These are phyloP conservation scores for Prionailurus bengalensis DNA, from an alignment of 2,113 vertebrate species.

Conservation along the genomic window DNA sequence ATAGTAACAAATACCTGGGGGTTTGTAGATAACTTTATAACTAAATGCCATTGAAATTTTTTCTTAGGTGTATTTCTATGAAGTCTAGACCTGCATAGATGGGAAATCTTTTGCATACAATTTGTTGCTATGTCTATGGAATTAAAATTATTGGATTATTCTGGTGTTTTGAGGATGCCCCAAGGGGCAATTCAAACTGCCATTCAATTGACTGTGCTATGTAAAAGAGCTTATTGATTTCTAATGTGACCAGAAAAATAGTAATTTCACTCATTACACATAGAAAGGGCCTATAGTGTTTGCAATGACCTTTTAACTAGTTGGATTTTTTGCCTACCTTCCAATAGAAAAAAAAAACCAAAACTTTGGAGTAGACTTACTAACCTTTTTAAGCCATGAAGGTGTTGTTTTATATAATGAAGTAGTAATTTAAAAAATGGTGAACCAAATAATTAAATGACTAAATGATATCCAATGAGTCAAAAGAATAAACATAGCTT, in stretches of 20 bases:
- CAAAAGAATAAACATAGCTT: conserved; percentile 31
- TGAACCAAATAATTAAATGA: conserved; percentile 54
- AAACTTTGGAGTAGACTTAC: not conserved
- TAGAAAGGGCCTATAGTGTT: not conserved
- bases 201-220: not conserved
- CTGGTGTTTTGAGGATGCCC: not conserved
- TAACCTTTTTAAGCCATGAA: conserved; percentile 23
- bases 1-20: not conserved
- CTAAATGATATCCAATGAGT: conserved; percentile 15
- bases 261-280: not conserved
- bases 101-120: not conserved
- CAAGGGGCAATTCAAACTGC: not conserved
- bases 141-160: not conserved
- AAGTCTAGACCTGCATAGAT: not conserved
- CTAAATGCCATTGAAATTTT: not conserved
- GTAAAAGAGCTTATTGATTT: not conserved
- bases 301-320: not conserved
- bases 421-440: conserved; percentile 51
- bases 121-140: not conserved
- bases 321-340: not conserved
- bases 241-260: not conserved
- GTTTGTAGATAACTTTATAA: not conserved
- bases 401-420: conserved; percentile 35
- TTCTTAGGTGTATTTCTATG: not conserved
- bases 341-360: not conserved